Conservation (phyloP, 2,888 invertebrate species). For the Alloscopus bannaensis region DNA sequence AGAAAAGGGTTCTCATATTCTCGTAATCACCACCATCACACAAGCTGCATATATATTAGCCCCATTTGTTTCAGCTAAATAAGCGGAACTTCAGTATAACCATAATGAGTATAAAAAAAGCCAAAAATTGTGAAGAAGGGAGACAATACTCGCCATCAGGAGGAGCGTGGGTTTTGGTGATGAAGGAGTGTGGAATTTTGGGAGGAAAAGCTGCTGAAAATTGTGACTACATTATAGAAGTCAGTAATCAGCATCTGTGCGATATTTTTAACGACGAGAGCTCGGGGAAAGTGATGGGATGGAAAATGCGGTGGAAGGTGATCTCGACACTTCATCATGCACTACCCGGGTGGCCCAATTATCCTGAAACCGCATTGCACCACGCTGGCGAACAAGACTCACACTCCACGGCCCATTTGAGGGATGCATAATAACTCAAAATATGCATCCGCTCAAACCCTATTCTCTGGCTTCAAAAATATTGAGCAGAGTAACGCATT, state of each 20-base stretch:
- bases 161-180: neutral
- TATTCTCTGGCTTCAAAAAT: constrained; percentile 23
- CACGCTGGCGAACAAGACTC: constrained; percentile 73
- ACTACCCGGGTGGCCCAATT: constrained; percentile 74
- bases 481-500: neutral
- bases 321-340: constrained; percentile 74
- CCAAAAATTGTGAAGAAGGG: constrained; percentile 35
- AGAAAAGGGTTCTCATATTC: constrained; percentile 27
- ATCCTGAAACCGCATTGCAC: constrained; percentile 73
- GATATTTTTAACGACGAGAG: constrained; percentile 46
- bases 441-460: constrained; percentile 47
- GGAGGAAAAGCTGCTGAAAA: constrained; percentile 25
- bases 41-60: constrained; percentile 1
- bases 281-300: constrained; percentile 71
- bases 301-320: constrained; percentile 73
- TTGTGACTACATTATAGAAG: constrained; percentile 49
- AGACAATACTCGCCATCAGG: too few species aligned
- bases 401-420: constrained; percentile 73
- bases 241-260: constrained; percentile 53
- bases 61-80: constrained; percentile 44
- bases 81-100: constrained; percentile 58
- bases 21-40: constrained; percentile 16
- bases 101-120: too few species aligned
- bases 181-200: neutral
- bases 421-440: constrained; percentile 71